Evolutionary conservation across 2,888 invertebrate species (phyloP), one percentile per base, ranked within the genome.

Genomic region (Nomada flava): DNA sequence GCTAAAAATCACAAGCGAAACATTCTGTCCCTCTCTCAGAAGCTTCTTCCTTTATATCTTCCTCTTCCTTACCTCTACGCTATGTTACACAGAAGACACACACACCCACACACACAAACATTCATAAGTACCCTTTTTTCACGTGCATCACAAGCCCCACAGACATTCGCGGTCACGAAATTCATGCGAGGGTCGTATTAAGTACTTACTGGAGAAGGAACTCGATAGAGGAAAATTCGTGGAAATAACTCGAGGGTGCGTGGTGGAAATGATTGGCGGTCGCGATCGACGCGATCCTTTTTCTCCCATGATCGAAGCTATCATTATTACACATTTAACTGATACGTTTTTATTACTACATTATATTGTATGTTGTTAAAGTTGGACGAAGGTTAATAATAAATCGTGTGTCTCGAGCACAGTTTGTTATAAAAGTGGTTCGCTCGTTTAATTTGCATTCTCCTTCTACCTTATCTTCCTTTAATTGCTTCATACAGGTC

Each of bases 361-460:
- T 91, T 92, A 92, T 93, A 93, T 92, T 94, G 92, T 93, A 93
- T 93, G 93, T 93, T 94, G 94, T 94, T 94, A 93, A 94, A 93
- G 93, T 91, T 94, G 93, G 91, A 93, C 88, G 92, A 93, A 92
- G 91, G 93, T 93, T 93, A 91, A 91, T 90, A 88, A 88, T 89
- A 89, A 88, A 88, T 84, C 84, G 75, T 89, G 86, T 86, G 85
- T 85, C 74, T 82, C 74, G 83, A 85, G 84, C 88, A 89, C 88
- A 88, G 69, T 89, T 89, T 89, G 88, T 89, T 89, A 89, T 88
- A 87, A 53, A 86, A 74, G 18, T 65, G 47, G 77, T 85, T 76
- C n/a, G 67, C 87, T 82, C 57, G n/a, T 36, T 72, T 9, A 1
- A 23, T 2, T 53, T 18, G 29, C 29, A 60, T 20, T 20, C 9